These are phyloP conservation scores for Deroplatys truncata DNA, from an alignment of 2,888 invertebrate species.

Conservation along the genomic window DNA sequence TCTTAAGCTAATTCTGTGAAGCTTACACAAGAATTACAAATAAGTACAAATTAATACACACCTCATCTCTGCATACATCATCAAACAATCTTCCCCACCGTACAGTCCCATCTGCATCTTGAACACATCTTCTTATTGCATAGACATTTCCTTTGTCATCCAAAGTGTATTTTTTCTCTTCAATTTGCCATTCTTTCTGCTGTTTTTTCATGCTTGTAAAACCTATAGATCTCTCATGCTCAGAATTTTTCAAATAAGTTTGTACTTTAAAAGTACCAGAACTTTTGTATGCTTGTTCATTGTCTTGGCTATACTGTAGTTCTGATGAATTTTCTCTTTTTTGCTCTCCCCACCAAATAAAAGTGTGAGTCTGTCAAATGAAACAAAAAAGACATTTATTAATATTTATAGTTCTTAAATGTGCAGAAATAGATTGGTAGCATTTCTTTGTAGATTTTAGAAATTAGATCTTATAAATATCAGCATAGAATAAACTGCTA, in stretches of 20 bases:
- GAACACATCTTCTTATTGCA: conserved; percentile 18
- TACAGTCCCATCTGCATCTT: not conserved
- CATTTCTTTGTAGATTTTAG: too few species aligned
- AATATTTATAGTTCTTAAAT: too few species aligned
- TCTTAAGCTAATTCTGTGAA: not conserved
- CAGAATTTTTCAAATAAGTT: not conserved
- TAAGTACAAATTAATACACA: not conserved
- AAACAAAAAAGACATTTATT: not conserved
- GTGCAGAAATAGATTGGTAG: too few species aligned
- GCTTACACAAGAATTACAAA: not conserved
- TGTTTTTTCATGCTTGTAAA: not conserved
- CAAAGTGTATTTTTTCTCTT: not conserved
- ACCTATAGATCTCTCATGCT: not conserved
- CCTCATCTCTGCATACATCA: conserved; percentile 11
- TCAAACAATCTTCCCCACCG: not conserved
- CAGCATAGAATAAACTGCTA: too few species aligned
- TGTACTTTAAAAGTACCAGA: not conserved
- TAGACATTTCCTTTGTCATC: conserved; percentile 1
- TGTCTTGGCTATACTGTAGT: not conserved
- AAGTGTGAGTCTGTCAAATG: not conserved
- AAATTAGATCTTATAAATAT: too few species aligned
- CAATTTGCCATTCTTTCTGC: not conserved
- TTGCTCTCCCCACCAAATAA: not conserved
- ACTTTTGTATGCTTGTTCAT: not conserved
- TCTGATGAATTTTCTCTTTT: not conserved